phyloP scores from a whole-genome alignment of 1,140 invertebrate genomes.

The Aphidius ervi region DNA sequence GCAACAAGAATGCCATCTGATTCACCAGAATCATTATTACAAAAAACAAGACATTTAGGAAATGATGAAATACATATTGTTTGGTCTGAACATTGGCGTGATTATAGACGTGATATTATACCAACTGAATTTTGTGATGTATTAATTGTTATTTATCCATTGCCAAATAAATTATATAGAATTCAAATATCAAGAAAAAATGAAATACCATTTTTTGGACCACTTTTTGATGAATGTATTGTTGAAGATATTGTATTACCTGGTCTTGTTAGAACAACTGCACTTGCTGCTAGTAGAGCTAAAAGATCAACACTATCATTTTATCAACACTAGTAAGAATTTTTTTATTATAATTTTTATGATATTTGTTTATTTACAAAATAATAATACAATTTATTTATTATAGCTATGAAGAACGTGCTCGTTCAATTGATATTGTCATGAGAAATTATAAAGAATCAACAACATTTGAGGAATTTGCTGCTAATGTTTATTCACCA shows the following conservation, averaged over 20 bases:
- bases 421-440: conserved; percentile 81
- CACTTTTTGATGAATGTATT: conserved; percentile 91
- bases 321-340: conserved; percentile 84
- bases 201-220: conserved; percentile 91
- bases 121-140: conserved; percentile 99
- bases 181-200: conserved; percentile 49
- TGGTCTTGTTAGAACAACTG: conserved; percentile 85
- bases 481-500: conserved; percentile 79
- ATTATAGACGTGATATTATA: conserved; percentile 94
- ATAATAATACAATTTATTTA: conserved; percentile 25
- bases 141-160: conserved; percentile 93
- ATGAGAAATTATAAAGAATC: conserved; percentile 82
- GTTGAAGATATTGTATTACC: conserved; percentile 80
- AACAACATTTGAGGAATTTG: conserved; percentile 90
- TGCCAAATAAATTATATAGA: conserved; percentile 61
- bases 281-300: conserved; percentile 86
- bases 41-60: conserved; percentile 92
- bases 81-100: conserved; percentile 95
- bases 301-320: conserved; percentile 83
- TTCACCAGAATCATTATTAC: conserved; percentile 78
- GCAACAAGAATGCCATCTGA: conserved; percentile 95
- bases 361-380: conserved; percentile 12
- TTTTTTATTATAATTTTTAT: conserved; percentile 1
- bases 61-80: conserved; percentile 99
- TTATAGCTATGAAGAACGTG: conserved; percentile 84